These are phyloP conservation scores for Oreochromis mossambicus DNA, from an alignment of 2,797 vertebrate species.

Conservation along the genomic window DNA sequence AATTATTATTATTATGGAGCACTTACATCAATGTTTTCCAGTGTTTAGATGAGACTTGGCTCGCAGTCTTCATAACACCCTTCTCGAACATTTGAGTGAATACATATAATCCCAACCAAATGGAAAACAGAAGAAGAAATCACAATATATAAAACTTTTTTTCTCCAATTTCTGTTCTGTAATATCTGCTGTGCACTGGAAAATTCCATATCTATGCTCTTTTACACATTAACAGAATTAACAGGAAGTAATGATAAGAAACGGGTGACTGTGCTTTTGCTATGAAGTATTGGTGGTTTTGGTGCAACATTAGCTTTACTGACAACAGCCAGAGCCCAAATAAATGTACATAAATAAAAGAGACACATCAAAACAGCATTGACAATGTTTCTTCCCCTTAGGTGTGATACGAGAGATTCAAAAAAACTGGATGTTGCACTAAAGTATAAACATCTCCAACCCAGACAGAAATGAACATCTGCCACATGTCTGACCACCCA, in stretches of 20 bases:
- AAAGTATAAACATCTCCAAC: not conserved
- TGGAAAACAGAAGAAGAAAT: not conserved
- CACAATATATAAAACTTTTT: not conserved
- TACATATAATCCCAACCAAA: not conserved
- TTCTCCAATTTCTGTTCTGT: not conserved
- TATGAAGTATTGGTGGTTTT: not conserved
- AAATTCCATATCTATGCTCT: not conserved
- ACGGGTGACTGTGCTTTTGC: not conserved
- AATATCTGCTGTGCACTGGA: not conserved
- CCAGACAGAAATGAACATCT: not conserved
- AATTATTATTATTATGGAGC: slow-evolving; percentile 37
- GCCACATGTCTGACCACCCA: not conserved
- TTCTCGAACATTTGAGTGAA: not conserved
- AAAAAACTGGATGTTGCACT: not conserved
- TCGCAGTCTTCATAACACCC: slow-evolving; percentile 2
- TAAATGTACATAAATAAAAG: not conserved
- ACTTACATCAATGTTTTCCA: slow-evolving; percentile 35
- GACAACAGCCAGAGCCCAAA: not conserved
- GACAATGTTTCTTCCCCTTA: not conserved
- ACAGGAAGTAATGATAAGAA: slow-evolving; percentile 2
- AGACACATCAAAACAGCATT: not conserved
- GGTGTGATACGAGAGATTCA: not conserved
- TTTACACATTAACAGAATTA: not conserved
- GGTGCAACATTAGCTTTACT: not conserved
- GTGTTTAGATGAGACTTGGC: slow-evolving; percentile 37